A percentile compares a stretch with the other conserved stretches of the same genome.
phyloP scores from a whole-genome alignment of 2,797 vertebrate species.

The Salarias fasciatus region DNA sequence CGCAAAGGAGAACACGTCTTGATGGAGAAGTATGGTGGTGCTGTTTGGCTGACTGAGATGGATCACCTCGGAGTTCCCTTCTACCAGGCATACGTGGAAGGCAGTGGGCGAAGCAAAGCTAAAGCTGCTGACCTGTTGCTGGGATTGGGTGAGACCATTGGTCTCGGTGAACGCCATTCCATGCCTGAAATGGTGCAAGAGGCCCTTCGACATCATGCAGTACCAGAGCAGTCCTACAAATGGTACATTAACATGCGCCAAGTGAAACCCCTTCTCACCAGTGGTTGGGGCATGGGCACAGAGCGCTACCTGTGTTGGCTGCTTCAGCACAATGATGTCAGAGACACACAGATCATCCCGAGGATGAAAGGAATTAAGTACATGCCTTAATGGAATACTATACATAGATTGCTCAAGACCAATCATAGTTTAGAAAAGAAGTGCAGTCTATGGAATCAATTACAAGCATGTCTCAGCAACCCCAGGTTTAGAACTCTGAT shows the following conservation, averaged over 20 bases:
- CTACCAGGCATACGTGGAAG: constrained; percentile 84
- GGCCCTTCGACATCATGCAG: constrained; percentile 81
- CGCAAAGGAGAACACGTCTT: constrained; percentile 82
- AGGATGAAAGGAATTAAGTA: constrained; percentile 83
- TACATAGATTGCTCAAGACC: too few species aligned
- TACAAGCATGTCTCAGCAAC: too few species aligned
- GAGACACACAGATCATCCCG: constrained; percentile 85
- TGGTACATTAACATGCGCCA: constrained; percentile 85
- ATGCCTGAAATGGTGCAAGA: constrained; percentile 79
- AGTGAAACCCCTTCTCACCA: constrained; percentile 78
- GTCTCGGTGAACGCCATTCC: constrained; percentile 84
- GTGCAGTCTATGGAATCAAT: too few species aligned
- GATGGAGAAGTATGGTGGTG: constrained; percentile 80
- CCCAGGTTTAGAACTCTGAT: too few species aligned
- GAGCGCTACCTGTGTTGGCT: constrained; percentile 86
- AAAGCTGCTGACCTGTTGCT: constrained; percentile 85
- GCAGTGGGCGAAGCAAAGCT: constrained; percentile 75
- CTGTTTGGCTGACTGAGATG: constrained; percentile 87
- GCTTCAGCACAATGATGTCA: constrained; percentile 82
- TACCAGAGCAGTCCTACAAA: constrained; percentile 82
- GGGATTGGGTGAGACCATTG: constrained; percentile 85
- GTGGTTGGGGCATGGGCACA: constrained; percentile 87
- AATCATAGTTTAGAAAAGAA: too few species aligned
- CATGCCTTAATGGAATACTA: constrained; percentile 75
- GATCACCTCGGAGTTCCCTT: constrained; percentile 86